Conservation (phyloP, 2,113 vertebrate species). For the Bettongia penicillata region DNA sequence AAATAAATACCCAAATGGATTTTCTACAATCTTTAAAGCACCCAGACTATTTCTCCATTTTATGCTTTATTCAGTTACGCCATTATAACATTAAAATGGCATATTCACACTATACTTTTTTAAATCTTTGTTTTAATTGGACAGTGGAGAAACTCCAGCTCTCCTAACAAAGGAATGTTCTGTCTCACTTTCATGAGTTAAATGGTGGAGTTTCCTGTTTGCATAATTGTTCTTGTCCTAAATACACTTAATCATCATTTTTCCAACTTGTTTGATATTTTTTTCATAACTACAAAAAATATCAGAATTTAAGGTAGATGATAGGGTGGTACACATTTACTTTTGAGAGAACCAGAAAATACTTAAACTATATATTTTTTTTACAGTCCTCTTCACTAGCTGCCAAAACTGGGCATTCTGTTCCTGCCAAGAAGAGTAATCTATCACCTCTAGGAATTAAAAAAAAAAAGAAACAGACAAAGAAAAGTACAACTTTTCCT, state of each 20-base stretch:
- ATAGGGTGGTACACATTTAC: neutral
- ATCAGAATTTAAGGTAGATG: neutral
- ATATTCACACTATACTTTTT: slow-evolving; percentile 34
- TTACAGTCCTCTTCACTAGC: slow-evolving; percentile 70
- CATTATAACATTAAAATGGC: slow-evolving; percentile 19
- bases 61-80: slow-evolving; percentile 26
- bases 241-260: neutral
- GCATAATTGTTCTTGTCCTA: neutral
- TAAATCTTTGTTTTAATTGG: slow-evolving; percentile 56
- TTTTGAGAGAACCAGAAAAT: slow-evolving; percentile 5
- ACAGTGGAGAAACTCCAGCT: slow-evolving; percentile 6
- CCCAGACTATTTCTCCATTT: neutral
- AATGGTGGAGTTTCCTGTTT: neutral
- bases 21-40: neutral
- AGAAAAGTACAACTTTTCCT: slow-evolving; percentile 39
- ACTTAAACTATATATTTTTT: slow-evolving; percentile 52
- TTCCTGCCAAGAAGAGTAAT: slow-evolving; percentile 48
- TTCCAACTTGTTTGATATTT: neutral
- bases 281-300: slow-evolving; percentile 5
- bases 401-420: slow-evolving; percentile 60
- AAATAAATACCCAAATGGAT: neutral
- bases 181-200: neutral
- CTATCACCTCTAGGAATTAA: slow-evolving; percentile 54
- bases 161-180: neutral
- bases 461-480: slow-evolving; percentile 29